Base-by-base conservation (phyloP, 2,113 vertebrate species). In the Gavialis gangeticus region DNA sequence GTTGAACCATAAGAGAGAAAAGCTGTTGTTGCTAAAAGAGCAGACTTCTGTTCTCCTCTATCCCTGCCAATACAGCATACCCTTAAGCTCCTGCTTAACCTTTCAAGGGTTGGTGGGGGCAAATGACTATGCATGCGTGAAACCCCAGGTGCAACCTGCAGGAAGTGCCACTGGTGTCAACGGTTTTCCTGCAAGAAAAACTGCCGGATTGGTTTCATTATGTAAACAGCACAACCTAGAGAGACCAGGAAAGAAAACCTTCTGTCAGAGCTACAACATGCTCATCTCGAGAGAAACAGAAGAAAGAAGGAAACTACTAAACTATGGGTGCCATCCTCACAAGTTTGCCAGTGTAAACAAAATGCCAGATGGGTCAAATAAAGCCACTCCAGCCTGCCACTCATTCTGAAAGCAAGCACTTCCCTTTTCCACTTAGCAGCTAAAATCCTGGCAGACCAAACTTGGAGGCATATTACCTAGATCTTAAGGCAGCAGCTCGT, bases 11-110 rank as follows among this genome's bases (percentile, higher is more conserved):
- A 73, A 7, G 3, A 7, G 14, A 63, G 22, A 8, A 57, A 25
- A n/a, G 28, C 55, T 57, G 55, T 5, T 3, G 1, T 3, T 73
- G 5, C 10, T 9, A 12, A 1, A 3, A 16, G 9, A 46, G 46
- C 4, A 7, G 0, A 0, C 2, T 25, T 6, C 34, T 73, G 57
- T 58, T 60, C 54, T 69, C 14, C 58, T 82, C 22, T 62, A 78
- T 71, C 22, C 60, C 10, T 12, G 69, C 27, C 37, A 71, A 21
- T 46, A 4, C 78, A 62, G 8, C 0, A 6, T 81, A 24, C 6
- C 3, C 1, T 19, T 3, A 6, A 77, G 25, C 56, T 79, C 21
- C 15, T 10, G 58, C 75, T 85, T 81, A 57, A 19, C 56, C 87
- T 89, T 56, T 82, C 46, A 88, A 93, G 62, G 84, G 34, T 1